phyloP scores from a whole-genome alignment of 2,888 invertebrate genomes.

The Rambutsinella grinnellia region DNA sequence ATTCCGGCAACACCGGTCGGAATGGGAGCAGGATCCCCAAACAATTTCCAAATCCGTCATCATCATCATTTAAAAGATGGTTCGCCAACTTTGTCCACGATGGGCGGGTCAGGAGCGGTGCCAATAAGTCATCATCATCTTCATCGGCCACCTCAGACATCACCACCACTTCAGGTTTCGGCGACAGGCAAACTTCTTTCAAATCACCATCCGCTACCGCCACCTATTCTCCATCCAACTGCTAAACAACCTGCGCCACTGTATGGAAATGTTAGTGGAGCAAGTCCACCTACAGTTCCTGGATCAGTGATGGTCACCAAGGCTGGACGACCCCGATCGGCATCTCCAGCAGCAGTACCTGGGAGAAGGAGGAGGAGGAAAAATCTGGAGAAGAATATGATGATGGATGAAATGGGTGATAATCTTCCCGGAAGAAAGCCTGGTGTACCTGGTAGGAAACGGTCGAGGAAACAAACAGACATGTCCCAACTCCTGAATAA shows the following conservation, averaged over 20 bases:
- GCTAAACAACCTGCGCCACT: slow-evolving; percentile 25
- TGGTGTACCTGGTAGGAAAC: slow-evolving; percentile 47
- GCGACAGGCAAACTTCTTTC: not conserved
- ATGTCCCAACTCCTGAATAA: slow-evolving; percentile 17
- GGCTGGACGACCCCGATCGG: slow-evolving; percentile 71
- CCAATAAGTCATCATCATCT: not conserved
- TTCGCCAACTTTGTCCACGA: slow-evolving; percentile 10
- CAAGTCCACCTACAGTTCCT: slow-evolving; percentile 4
- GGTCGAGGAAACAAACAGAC: slow-evolving; percentile 27
- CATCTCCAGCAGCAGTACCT: slow-evolving; percentile 69
- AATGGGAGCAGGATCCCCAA: not conserved
- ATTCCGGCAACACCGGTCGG: slow-evolving; percentile 1
- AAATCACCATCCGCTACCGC: slow-evolving; percentile 13
- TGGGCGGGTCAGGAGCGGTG: not conserved
- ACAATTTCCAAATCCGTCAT: slow-evolving; percentile 1
- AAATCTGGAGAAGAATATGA: slow-evolving; percentile 88
- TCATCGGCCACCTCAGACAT: slow-evolving; percentile 8
- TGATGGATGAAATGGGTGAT: slow-evolving; percentile 71
- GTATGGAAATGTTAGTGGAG: slow-evolving; percentile 12
- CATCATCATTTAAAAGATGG: slow-evolving; percentile 25
- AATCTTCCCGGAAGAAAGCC: slow-evolving; percentile 22
- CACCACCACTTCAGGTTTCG: not conserved
- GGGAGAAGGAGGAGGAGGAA: slow-evolving; percentile 88
- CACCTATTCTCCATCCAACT: slow-evolving; percentile 18
- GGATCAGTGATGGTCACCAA: slow-evolving; percentile 43